Evolutionary conservation across 2,113 vertebrate species (phyloP), one percentile per base, ranked within the genome.

Genomic region (Pyxicephalus adspersus): DNA sequence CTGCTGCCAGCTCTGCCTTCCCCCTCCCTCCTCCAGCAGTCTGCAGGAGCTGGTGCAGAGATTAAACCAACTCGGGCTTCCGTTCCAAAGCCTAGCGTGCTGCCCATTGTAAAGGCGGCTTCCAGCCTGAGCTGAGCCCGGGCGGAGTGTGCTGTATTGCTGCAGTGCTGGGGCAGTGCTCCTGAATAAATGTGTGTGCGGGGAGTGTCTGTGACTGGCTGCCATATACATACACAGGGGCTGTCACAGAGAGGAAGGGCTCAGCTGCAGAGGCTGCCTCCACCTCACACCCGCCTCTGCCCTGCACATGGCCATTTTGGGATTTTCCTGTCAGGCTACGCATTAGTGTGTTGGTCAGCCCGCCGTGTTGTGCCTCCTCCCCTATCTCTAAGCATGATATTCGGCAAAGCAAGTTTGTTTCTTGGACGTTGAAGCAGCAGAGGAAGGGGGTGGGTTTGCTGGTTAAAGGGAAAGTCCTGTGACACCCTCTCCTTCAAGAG

Each of bases 21-120:
- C 60, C 80, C 80, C 71, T 75, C 80, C 79, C 79, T 63, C 63
- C 75, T 57, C 80, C 71, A 74, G 25, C 71, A 75, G 70, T 73
- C 80, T 82, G 80, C 80, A 82, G 80, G 63, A 82, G 80, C 80
- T 82, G 80, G 68, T 82, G 80, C 80, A 82, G 67, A 82, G 80
- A 82, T 82, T 82, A 82, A 82, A 65, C 70, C 75, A 75, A 73
- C 72, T 23, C 22, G 8, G 70, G 45, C 19, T 51, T 51, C 45
- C 66, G 70, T 29, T 34, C 65, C 60, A 81, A 66, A 52, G n/a
- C 80, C 18, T 82, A n/a, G n/a, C n/a, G n/a, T n/a, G n/a, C n/a
- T n/a, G n/a, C n/a, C n/a, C n/a, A n/a, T n/a, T n/a, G n/a, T n/a
- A n/a, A n/a, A n/a, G n/a, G n/a, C n/a, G n/a, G n/a, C n/a, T n/a